Evolutionary conservation across 2,113 vertebrate species (phyloP).

Genomic region (Podilymbus podiceps): DNA sequence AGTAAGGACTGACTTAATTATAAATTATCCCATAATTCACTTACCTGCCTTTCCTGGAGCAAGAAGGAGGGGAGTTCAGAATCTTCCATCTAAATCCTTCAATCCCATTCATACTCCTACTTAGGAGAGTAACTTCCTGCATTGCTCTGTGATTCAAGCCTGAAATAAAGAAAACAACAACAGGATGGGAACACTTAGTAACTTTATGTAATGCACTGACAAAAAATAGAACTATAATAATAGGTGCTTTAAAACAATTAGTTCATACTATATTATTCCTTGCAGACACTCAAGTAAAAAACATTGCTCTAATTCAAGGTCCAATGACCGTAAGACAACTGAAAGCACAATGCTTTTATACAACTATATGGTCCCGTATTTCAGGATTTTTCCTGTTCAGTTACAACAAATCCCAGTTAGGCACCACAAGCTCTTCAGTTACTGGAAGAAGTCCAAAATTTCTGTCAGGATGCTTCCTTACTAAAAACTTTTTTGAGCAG

Average conservation of each 20-base stretch:
- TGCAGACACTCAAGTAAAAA: background rate
- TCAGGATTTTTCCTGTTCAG: slow-evolving; percentile 17
- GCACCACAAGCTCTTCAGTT: slow-evolving; percentile 8
- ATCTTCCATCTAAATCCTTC: slow-evolving; percentile 25
- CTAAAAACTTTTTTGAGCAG: background rate
- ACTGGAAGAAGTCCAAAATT: background rate
- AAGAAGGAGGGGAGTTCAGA: slow-evolving; percentile 53
- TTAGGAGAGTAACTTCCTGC: background rate
- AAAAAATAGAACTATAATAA: background rate
- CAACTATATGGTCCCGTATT: background rate
- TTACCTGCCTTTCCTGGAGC: slow-evolving; percentile 19
- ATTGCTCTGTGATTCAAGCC: slow-evolving; percentile 10
- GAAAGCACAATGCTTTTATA: background rate
- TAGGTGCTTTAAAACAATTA: background rate
- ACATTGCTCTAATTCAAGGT: background rate
- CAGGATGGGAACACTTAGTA: background rate
- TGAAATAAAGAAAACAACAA: slow-evolving; percentile 15
- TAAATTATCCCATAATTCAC: slow-evolving; percentile 45
- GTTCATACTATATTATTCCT: background rate
- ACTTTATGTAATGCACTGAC: background rate
- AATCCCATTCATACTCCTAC: background rate
- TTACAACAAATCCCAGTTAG: slow-evolving; percentile 17
- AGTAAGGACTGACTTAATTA: slow-evolving; percentile 3
- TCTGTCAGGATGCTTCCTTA: background rate
- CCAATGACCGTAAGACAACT: background rate